Evolutionary conservation across 2,888 invertebrate species (phyloP), one percentile per base, ranked within the genome.

Genomic region (Caenorhabditis japonica): DNA sequence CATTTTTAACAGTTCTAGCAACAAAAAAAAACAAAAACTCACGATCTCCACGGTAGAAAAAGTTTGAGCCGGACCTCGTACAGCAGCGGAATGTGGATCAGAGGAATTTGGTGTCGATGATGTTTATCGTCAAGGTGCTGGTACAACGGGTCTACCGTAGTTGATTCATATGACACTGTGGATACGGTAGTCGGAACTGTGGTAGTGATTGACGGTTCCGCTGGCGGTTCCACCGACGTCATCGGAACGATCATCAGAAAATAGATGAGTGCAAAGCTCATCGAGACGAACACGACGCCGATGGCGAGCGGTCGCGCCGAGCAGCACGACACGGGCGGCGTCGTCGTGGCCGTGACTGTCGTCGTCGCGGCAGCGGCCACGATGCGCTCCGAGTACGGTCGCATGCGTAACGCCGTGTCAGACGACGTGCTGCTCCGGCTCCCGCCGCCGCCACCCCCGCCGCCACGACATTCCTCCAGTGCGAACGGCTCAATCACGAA

Each of bases 31-130:
- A 13, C 17, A 2, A n/a, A 30, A 43, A 76, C 75, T 68, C 41
- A 69, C 76, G 66, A 30, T 56, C 56, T 59, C 70, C 72, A 81
- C 5, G 81, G 77, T 23, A 80, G 38, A 44, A 71, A 81, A 10
- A 80, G 12, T 55, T 78, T 76, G 17, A 81, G 62, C 38, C 55
- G 25, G 23, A 79, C 36, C 49, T 75, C 69, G 61, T 81, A 81
- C 19, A 72, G 38, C 19, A 58, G 64, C 19, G 81, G 81, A 27
- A 71, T 58, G 39, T 79, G 71, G 13, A 70, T 59, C 10, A 72
- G 64, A 39, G 81, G 81, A 46, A 81, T 77, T 68, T 81, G 77
- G 21, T 33, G 51, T 12, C 75, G 69, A 56, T 69, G 66, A 21
- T 61, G 13, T 30, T 55, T 70, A 49, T 79, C 69, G 17, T 68